phyloP scores from a whole-genome alignment of 1,140 invertebrate species.

The Pomacea maculata region DNA sequence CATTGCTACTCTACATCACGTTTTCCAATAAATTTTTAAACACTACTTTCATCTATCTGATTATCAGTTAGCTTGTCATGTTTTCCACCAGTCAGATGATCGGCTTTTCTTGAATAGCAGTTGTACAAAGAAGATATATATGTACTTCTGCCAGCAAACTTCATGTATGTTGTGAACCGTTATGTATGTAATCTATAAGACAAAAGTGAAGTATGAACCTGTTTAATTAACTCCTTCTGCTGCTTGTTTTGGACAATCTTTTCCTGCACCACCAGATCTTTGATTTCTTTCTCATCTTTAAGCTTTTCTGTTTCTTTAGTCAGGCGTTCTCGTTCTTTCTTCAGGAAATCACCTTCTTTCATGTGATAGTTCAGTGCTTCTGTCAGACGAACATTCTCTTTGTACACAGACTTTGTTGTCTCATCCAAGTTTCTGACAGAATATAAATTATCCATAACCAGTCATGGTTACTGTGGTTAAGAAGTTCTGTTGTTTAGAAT shows the following conservation, averaged over 20 bases:
- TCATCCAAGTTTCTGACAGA: conserved; percentile 63
- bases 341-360: conserved; percentile 60
- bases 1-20: no score
- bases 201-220: conserved; percentile 41
- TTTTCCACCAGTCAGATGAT: no score
- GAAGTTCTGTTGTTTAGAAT: background rate
- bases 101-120: no score
- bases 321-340: conserved; percentile 51
- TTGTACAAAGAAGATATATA: no score
- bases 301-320: conserved; percentile 55
- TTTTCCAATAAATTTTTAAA: no score
- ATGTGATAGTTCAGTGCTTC: conserved; percentile 63
- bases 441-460: background rate
- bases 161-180: no score
- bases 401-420: conserved; percentile 64
- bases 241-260: conserved; percentile 58
- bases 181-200: no score
- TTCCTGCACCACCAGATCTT: conserved; percentile 59
- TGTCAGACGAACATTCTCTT: conserved; percentile 64
- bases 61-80: no score
- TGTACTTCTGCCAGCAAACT: no score
- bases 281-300: conserved; percentile 57
- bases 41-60: no score
- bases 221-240: conserved; percentile 58
- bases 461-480: no score